Percentiles rank a stretch among this genome's conserved stretches.
Evolutionary conservation across 23 tunicate species (phyloP).

Genomic region (Styela plicata): DNA sequence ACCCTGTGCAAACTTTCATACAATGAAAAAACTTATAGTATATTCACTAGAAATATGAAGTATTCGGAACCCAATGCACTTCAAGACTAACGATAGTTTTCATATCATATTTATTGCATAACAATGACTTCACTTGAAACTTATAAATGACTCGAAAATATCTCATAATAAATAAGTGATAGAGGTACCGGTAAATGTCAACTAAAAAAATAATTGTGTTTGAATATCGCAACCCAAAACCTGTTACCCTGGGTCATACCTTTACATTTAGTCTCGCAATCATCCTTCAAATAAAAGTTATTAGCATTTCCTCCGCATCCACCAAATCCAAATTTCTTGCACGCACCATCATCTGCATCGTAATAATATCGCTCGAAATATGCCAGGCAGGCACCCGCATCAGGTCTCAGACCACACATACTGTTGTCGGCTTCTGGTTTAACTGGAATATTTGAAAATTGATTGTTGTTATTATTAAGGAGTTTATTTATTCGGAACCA

Average conservation of each 20-base stretch:
- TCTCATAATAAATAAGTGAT: no score
- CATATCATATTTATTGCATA: background rate
- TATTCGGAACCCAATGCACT: background rate
- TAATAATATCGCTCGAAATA: constrained; percentile 48
- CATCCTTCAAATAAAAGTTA: constrained; percentile 42
- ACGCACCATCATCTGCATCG: constrained; percentile 27
- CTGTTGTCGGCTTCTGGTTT: background rate
- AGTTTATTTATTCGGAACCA: no score
- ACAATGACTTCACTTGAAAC: background rate
- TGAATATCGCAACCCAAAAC: no score
- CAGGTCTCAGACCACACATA: constrained; percentile 40
- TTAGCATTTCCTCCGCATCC: constrained; percentile 86
- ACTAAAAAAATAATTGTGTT: no score
- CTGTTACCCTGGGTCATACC: no score
- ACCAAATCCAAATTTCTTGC: constrained; percentile 57
- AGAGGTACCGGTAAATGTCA: no score
- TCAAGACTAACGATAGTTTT: background rate
- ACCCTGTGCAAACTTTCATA: no score
- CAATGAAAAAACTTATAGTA: no score
- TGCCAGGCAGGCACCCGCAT: constrained; percentile 60
- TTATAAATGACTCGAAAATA: no score
- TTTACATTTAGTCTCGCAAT: constrained; percentile 44
- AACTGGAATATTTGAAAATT: no score
- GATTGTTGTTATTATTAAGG: no score
- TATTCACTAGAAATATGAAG: no score